These are phyloP conservation scores for Charaxes varanes DNA, from an alignment of 1,140 invertebrate genomes.

Conservation along the genomic window DNA sequence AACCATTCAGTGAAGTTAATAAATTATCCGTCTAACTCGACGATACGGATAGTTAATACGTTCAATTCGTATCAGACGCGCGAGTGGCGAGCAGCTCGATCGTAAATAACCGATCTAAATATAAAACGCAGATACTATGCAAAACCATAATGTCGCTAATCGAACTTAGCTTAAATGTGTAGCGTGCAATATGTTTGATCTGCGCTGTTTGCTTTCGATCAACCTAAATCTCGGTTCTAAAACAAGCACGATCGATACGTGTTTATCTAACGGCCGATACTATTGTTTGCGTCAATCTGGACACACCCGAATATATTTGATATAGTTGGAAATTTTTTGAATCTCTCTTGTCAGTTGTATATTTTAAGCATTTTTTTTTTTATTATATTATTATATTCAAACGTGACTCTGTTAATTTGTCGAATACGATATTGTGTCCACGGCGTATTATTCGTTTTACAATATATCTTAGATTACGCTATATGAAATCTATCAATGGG, in stretches of 20 bases:
- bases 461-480: constrained; percentile 11
- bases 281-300: constrained; percentile 17
- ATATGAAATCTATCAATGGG: constrained; percentile 19
- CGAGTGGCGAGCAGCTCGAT: constrained; percentile 10
- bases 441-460: constrained; percentile 32
- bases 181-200: constrained; percentile 10
- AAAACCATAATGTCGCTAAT: constrained; percentile 12
- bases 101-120: constrained; percentile 14
- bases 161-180: constrained; percentile 12
- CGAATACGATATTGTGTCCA: constrained; percentile 42
- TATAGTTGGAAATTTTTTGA: background rate
- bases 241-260: constrained; percentile 16
- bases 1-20: no score
- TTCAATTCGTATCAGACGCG: constrained; percentile 1
- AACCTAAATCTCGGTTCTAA: constrained; percentile 23
- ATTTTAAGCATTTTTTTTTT: background rate
- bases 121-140: constrained; percentile 9
- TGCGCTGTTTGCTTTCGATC: constrained; percentile 16
- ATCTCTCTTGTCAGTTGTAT: background rate
- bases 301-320: constrained; percentile 9
- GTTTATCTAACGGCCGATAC: constrained; percentile 16
- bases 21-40: constrained; percentile 15
- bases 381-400: no score
- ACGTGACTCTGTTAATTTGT: constrained; percentile 19
- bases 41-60: constrained; percentile 12